phyloP scores from a whole-genome alignment of 1,140 invertebrate genomes.

The Thaumetopoea pityocampa region DNA sequence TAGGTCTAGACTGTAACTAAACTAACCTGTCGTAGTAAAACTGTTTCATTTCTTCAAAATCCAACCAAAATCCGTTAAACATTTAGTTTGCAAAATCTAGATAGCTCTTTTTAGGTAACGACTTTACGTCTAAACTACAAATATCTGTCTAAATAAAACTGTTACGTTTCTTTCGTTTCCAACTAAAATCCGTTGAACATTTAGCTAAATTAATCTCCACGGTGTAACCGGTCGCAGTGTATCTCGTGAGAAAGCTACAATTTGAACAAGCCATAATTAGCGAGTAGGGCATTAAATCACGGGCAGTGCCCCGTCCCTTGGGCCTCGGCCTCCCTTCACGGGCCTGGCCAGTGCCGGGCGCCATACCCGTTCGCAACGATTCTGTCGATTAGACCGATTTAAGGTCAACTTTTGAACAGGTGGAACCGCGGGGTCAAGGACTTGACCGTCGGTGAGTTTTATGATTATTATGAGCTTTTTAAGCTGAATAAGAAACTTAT shows the following conservation, averaged over 20 bases:
- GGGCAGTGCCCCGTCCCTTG: slow-evolving; percentile 30
- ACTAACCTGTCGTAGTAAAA: too few species aligned
- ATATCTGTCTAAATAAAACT: too few species aligned
- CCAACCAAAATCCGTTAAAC: too few species aligned
- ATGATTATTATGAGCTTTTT: too few species aligned
- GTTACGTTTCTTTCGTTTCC: too few species aligned
- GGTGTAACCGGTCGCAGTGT: slow-evolving; percentile 29
- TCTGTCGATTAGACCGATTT: slow-evolving; percentile 53
- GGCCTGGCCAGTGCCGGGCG: slow-evolving; percentile 4
- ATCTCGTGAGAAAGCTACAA: slow-evolving; percentile 70
- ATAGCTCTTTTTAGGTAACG: too few species aligned
- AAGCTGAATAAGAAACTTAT: too few species aligned
- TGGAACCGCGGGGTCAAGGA: slow-evolving; percentile 60
- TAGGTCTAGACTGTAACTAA: too few species aligned
- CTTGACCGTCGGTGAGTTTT: slow-evolving; percentile 9
- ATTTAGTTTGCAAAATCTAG: too few species aligned
- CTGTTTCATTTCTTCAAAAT: too few species aligned
- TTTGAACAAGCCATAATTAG: slow-evolving; percentile 75
- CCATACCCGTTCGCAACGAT: slow-evolving; percentile 31
- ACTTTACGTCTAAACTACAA: too few species aligned
- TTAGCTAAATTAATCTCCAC: slow-evolving; percentile 1
- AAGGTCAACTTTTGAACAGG: slow-evolving; percentile 52
- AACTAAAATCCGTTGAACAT: slow-evolving; percentile 14
- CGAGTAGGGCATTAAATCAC: slow-evolving; percentile 65
- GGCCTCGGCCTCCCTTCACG: slow-evolving; percentile 2